Base-by-base conservation (phyloP, 1,140 invertebrate genomes). In the Sycophila sp. region DNA sequence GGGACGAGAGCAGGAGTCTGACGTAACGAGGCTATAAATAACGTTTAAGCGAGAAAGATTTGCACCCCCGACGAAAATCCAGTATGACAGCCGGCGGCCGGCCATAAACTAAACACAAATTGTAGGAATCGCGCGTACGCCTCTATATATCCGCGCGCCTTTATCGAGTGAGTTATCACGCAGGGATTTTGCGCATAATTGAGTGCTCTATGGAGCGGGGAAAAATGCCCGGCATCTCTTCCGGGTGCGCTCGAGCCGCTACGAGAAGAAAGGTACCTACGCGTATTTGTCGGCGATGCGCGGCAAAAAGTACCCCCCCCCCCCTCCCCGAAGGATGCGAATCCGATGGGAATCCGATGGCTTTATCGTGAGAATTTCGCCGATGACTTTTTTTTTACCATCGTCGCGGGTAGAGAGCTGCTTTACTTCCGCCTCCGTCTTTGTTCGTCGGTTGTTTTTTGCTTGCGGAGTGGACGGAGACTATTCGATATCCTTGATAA, bases 401-500 rank as follows among this genome's bases (percentile, higher is more conserved):
- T 5, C 45, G 17, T 42, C 5, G n/a, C 24, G 7, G 15, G 24
- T 24, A 32, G 32, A 11, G 17, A 19, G 15, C 53, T 59, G 45
- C 56, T 56, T 34, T 19, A 1, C n/a, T 7, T 45, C 7, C 19
- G 15, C 10, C 19, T 47, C 13, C 42, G 19, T 19, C 45, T 49
- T 24, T 56, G 11, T 11, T 19, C 28, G 30, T 2, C 49, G 3
- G 28, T 53, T 10, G 51, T 2, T 32, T 40, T 6, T n/a, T 22
- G 24, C 24, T 30, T 28, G 17, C 32, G 19, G 56, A 59, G 30
- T 38, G 38, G 19, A 17, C 42, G 19, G 7, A 28, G 28, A 38
- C 56, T 60, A 24, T 40, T 69, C 22, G 32, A 49, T 42, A 56
- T 38, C 45, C 49, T 73, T 78, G 77, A 78, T 77, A 78, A 73